These are phyloP conservation scores for Chaetophractus vellerosus DNA, from an alignment of 2,797 vertebrate species.

Conservation along the genomic window DNA sequence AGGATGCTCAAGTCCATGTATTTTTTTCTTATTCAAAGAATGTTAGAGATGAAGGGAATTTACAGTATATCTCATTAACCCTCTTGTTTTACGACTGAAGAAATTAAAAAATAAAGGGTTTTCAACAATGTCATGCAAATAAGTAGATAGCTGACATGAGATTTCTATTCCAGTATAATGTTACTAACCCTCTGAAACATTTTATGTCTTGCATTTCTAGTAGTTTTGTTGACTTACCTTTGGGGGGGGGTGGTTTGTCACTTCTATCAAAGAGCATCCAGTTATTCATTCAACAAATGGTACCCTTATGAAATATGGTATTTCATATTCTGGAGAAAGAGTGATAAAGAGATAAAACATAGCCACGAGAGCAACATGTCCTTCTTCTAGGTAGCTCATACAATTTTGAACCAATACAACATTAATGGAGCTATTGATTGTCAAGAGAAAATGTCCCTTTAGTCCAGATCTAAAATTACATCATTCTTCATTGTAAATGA, in stretches of 20 bases:
- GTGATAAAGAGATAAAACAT: background rate
- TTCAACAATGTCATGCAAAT: background rate
- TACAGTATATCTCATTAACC: background rate
- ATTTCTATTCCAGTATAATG: background rate
- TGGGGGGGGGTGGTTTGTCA: background rate
- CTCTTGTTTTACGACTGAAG: background rate
- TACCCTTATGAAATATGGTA: background rate
- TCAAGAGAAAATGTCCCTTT: background rate
- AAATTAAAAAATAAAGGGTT: background rate
- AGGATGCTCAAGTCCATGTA: background rate
- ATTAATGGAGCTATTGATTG: background rate
- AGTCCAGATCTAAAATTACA: background rate
- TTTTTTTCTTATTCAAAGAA: background rate
- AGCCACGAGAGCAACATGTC: background rate
- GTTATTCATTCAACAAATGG: background rate
- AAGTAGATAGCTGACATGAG: background rate
- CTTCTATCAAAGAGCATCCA: background rate
- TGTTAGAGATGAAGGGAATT: background rate
- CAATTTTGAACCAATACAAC: background rate
- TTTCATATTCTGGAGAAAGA: background rate
- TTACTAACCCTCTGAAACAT: constrained; percentile 16
- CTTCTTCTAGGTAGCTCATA: background rate
- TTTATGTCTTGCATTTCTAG: background rate
- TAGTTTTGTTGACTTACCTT: background rate
- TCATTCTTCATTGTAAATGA: background rate